Conservation (phyloP, 2,113 vertebrate genomes). For the Amblyornis subalaris region DNA sequence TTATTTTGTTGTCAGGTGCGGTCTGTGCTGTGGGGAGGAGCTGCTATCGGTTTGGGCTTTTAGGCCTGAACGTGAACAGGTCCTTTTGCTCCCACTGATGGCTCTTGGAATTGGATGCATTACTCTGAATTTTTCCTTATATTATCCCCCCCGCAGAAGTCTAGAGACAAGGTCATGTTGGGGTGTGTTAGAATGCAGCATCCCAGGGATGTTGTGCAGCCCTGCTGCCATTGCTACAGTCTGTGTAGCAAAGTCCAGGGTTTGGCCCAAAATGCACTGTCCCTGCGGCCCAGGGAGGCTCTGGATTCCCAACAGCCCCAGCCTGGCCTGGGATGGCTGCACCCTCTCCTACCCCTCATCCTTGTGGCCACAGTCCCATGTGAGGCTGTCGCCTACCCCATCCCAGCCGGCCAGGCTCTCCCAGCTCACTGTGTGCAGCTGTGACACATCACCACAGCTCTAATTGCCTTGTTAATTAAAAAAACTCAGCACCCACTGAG, state of each 20-base stretch:
- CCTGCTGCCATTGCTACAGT: background rate
- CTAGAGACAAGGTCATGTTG: too few species aligned
- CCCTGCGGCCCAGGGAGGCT: too few species aligned
- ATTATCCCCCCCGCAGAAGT: background rate
- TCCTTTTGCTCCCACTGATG: background rate
- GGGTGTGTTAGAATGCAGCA: rapidly evolving
- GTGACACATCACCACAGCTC: background rate
- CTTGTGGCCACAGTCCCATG: rapidly evolving
- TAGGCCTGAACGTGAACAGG: background rate
- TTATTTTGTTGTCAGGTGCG: background rate
- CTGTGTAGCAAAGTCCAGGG: rapidly evolving
- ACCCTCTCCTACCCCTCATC: rapidly evolving
- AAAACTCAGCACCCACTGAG: background rate
- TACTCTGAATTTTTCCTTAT: background rate
- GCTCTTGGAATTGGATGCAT: background rate
- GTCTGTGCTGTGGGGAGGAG: background rate
- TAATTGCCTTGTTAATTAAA: background rate
- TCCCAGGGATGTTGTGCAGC: background rate
- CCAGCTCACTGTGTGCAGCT: background rate
- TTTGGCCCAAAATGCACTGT: rapidly evolving
- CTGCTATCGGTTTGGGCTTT: background rate
- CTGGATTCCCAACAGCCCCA: rapidly evolving
- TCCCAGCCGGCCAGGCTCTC: background rate
- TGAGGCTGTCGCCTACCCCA: background rate
- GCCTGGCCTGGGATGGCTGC: rapidly evolving